Evolutionary conservation across 2,888 invertebrate species (phyloP), one percentile per base, ranked within the genome.

Genomic region (Sceliomorpha sp.): DNA sequence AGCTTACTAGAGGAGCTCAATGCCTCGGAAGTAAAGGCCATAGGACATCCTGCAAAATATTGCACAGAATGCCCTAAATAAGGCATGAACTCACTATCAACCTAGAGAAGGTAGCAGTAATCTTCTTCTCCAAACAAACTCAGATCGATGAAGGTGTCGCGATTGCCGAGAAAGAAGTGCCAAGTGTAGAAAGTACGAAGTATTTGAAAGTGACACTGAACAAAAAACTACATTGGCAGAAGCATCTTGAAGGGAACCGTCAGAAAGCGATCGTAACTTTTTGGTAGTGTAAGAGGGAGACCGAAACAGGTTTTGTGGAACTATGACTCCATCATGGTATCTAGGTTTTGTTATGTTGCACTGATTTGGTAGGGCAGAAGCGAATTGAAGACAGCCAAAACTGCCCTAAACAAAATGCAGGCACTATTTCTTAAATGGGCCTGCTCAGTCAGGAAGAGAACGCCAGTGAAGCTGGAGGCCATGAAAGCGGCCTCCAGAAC

Each of bases 241-340:
- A 14, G 1, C 36, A 37, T 4, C 13, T 37, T 9, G 36, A 50
- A 1, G 7, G 0, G 7, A 27, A 14, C n/a, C 39, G 26, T 9
- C 15, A 10, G 15, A 39, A 51, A 10, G 39, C 27, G 0, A 13
- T 53, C 1, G 8, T 32, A 6, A 40, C 32, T 1, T 53, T 53
- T 9, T 32, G 40, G 32, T 40, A 53, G 14, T 42, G 40, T 20
- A 53, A 40, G 8, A 17, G 40, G 14, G 39, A 31, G 39, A 1
- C 29, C 39, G 1, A 17, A 26, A 8, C 39, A 51, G 20, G 1
- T 51, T 1, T 0, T 37, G 2, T 50, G 20, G 45, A 32, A 32
- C 0, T 45, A 45, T n/a, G 2, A 10, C 7, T 0, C 15, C 7
- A 32, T 51, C 2, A 29, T 50, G 0, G 6, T 17, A 0, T 29